Conservation (phyloP, 1,140 invertebrate genomes). For the Dinothrombium tinctorium region DNA sequence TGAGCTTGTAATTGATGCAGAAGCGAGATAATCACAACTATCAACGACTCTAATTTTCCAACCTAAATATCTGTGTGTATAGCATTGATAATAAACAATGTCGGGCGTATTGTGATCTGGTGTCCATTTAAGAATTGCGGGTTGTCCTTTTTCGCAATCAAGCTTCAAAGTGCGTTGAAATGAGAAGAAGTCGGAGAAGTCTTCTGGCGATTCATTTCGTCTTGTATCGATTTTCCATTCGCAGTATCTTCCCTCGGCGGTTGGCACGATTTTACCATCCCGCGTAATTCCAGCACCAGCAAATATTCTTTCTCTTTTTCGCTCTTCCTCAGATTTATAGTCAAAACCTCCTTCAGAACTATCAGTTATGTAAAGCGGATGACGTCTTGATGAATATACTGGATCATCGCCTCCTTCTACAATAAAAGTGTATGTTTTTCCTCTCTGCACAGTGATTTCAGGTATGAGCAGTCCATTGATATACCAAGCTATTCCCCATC, state of each 20-base stretch:
- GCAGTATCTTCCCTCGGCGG: conserved; percentile 40
- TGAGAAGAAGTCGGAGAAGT: background rate
- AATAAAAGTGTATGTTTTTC: conserved; percentile 69
- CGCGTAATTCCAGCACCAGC: conserved; percentile 25
- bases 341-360: conserved; percentile 69
- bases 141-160: conserved; percentile 44
- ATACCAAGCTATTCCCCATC: conserved; percentile 83
- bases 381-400: conserved; percentile 50
- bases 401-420: conserved; percentile 62
- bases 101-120: conserved; percentile 65
- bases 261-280: conserved; percentile 50
- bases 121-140: conserved; percentile 61
- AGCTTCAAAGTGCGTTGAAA: conserved; percentile 59
- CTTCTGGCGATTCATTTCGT: conserved; percentile 17
- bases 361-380: conserved; percentile 88
- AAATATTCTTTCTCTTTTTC: conserved; percentile 1
- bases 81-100: conserved; percentile 74
- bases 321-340: conserved; percentile 34
- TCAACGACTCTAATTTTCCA: conserved; percentile 47
- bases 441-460: conserved; percentile 68
- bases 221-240: conserved; percentile 49
- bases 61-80: conserved; percentile 68
- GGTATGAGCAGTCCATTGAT: conserved; percentile 61
- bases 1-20: background rate
- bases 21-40: conserved; percentile 2